phyloP scores from a whole-genome alignment of 2,797 vertebrate species.

The Cetoscarus ocellatus region DNA sequence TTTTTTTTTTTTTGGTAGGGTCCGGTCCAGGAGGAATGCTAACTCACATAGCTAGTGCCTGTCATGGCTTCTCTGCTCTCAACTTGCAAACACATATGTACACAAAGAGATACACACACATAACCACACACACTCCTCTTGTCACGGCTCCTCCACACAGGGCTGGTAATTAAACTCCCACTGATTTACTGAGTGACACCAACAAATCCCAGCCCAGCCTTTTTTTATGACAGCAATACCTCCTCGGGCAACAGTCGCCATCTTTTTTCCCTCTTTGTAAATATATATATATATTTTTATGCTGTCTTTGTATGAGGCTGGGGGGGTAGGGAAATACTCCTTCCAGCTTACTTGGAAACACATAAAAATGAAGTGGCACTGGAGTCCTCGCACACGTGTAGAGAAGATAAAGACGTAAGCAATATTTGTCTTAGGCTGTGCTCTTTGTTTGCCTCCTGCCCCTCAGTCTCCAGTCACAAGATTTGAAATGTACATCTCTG shows the following conservation, averaged over 20 bases:
- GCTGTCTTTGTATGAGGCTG: constrained; percentile 60
- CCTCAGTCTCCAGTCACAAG: constrained; percentile 65
- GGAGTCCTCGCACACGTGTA: constrained; percentile 27
- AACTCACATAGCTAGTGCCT: constrained; percentile 85
- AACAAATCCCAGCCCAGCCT: constrained; percentile 91
- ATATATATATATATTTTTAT: constrained; percentile 44
- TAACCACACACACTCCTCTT: constrained; percentile 67
- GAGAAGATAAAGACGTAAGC: constrained; percentile 7
- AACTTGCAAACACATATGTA: constrained; percentile 42
- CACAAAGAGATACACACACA: constrained; percentile 18
- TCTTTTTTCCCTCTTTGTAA: constrained; percentile 70
- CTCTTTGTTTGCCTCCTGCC: constrained; percentile 31
- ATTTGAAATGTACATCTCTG: constrained; percentile 58
- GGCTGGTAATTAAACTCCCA: constrained; percentile 95
- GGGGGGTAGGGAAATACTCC: constrained; percentile 52
- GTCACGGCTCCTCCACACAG: constrained; percentile 89
- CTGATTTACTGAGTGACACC: constrained; percentile 98
- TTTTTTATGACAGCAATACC: constrained; percentile 92
- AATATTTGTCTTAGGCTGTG: constrained; percentile 13
- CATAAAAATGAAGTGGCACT: constrained; percentile 37
- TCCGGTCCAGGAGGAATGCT: constrained; percentile 87
- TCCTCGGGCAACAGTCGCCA: constrained; percentile 84
- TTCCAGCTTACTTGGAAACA: constrained; percentile 65
- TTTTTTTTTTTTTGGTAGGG: constrained; percentile 66
- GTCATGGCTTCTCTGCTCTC: constrained; percentile 62